Evolutionary conservation across 2,888 invertebrate genomes (phyloP).

Genomic region (Melanargia galathea): DNA sequence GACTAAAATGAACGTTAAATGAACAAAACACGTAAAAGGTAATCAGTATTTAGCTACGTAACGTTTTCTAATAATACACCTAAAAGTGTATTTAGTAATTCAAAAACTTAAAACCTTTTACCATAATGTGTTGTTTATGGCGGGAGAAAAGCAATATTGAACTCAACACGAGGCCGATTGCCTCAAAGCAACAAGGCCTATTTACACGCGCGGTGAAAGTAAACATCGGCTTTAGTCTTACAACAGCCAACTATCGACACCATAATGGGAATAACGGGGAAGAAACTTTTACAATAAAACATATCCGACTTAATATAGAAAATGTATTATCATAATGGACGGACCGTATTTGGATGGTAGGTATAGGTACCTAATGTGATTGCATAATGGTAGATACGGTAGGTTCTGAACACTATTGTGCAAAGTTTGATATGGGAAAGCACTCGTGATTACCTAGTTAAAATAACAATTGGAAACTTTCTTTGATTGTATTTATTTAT

Average conservation of each 20-base stretch:
- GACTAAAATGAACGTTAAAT: too few species aligned
- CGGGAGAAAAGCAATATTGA: constrained; percentile 28
- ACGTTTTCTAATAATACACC: background rate
- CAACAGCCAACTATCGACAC: constrained; percentile 43
- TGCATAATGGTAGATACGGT: constrained; percentile 44
- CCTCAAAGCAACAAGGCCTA: constrained; percentile 46
- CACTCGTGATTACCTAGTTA: background rate
- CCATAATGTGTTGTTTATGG: constrained; percentile 20
- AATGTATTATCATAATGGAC: constrained; percentile 52
- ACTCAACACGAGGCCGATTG: constrained; percentile 28
- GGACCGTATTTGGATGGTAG: constrained; percentile 43
- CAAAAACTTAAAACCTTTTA: constrained; percentile 21
- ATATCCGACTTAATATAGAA: constrained; percentile 50
- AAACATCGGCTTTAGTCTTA: constrained; percentile 47
- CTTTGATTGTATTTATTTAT: background rate
- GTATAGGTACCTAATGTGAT: constrained; percentile 43
- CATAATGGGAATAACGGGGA: constrained; percentile 51
- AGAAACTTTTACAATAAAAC: constrained; percentile 50
- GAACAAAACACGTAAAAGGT: background rate
- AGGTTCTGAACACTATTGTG: constrained; percentile 13
- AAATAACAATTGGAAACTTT: background rate
- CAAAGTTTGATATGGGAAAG: background rate
- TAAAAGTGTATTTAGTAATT: constrained; percentile 1
- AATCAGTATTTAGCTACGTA: background rate
- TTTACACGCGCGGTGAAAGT: constrained; percentile 59